Evolutionary conservation across 1,140 invertebrate species (phyloP).

Genomic region (silkworm (Bombyx mori)): DNA sequence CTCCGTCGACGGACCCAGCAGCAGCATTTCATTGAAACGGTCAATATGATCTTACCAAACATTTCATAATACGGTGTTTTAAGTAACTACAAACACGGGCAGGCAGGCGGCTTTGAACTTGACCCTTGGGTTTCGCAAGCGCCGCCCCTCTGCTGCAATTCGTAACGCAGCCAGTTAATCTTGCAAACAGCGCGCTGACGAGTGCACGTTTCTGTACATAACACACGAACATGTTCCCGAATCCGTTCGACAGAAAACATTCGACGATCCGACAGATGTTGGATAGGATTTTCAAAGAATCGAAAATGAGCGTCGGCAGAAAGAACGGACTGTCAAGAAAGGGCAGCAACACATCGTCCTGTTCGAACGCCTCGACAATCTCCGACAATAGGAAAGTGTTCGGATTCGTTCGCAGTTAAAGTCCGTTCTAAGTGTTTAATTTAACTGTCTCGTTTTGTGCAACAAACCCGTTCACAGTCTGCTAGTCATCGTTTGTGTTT

Average conservation of each 20-base stretch:
- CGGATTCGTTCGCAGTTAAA: slow-evolving; percentile 13
- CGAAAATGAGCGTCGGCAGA: slow-evolving; percentile 21
- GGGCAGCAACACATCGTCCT: slow-evolving; percentile 46
- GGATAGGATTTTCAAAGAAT: slow-evolving; percentile 73
- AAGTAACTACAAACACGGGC: slow-evolving; percentile 8
- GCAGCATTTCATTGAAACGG: slow-evolving; percentile 4
- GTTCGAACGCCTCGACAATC: slow-evolving; percentile 15
- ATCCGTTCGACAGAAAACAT: slow-evolving; percentile 81
- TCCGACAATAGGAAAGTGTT: slow-evolving; percentile 20
- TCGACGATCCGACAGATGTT: slow-evolving; percentile 79
- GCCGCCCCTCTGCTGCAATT: slow-evolving; percentile 15
- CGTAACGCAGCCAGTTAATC: slow-evolving; percentile 5
- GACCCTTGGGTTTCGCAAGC: slow-evolving; percentile 38
- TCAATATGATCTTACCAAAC: slow-evolving; percentile 11
- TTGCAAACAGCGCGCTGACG: slow-evolving; percentile 5
- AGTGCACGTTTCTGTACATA: no score
- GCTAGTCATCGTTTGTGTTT: slow-evolving; percentile 14
- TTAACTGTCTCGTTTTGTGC: slow-evolving; percentile 13
- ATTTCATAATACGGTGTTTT: slow-evolving; percentile 6
- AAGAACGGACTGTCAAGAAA: slow-evolving; percentile 53
- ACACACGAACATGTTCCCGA: slow-evolving; percentile 66
- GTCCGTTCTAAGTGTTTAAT: background rate
- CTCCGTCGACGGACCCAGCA: background rate
- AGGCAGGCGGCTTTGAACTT: slow-evolving; percentile 30
- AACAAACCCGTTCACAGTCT: slow-evolving; percentile 7